phyloP scores from a whole-genome alignment of 2,797 vertebrate genomes.

The Acrossocheilus wenchowensis region DNA sequence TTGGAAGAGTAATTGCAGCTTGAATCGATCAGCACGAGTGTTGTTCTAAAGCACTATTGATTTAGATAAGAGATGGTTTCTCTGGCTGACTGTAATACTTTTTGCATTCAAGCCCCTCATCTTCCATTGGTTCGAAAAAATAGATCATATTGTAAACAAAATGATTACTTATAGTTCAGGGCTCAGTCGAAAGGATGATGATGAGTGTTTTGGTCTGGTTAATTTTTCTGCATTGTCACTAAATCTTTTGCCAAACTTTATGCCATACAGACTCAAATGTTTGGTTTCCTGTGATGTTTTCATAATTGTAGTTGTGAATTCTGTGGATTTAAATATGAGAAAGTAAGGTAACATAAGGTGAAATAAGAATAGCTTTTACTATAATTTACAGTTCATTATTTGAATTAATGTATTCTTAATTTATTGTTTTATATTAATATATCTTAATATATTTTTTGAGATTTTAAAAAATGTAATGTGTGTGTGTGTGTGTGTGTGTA shows the following conservation, averaged over 20 bases:
- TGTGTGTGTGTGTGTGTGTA: no score
- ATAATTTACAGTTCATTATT: no score
- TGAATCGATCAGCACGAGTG: slow-evolving; percentile 30
- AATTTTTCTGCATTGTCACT: neutral
- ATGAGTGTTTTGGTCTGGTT: neutral
- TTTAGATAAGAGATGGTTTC: slow-evolving; percentile 30
- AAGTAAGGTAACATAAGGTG: neutral
- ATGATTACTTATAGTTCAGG: neutral
- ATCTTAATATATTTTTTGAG: no score
- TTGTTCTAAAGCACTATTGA: slow-evolving; percentile 41
- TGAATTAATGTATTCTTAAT: no score
- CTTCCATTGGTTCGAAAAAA: neutral
- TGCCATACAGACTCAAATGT: neutral
- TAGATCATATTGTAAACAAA: neutral
- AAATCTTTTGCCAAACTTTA: neutral
- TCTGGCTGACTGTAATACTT: neutral
- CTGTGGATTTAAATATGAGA: neutral
- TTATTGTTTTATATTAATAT: no score
- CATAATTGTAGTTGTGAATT: neutral
- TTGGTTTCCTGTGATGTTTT: neutral
- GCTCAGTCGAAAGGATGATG: neutral
- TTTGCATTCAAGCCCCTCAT: neutral
- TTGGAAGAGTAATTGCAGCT: neutral
- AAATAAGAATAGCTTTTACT: neutral
- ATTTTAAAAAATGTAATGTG: no score